Evolutionary conservation across 2,888 invertebrate species (phyloP).

Genomic region (Pyrrhia umbra): DNA sequence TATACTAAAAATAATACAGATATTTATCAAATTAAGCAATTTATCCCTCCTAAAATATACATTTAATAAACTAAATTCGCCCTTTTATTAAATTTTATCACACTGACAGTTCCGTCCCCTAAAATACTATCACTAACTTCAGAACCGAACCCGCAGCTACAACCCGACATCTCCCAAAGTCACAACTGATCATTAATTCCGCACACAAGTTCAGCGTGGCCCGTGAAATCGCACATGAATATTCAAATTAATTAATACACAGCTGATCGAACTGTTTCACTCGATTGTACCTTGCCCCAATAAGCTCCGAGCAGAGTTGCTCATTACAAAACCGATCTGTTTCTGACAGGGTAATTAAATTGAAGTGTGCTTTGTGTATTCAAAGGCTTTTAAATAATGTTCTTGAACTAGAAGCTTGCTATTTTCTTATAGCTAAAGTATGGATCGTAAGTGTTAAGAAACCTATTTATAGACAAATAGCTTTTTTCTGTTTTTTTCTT

Average conservation of each 20-base stretch:
- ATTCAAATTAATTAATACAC: constrained; percentile 54
- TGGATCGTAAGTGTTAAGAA: background rate
- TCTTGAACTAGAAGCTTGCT: background rate
- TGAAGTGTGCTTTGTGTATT: constrained; percentile 21
- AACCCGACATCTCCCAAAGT: background rate
- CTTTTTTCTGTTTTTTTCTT: no score
- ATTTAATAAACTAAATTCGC: no score
- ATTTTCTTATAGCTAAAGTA: background rate
- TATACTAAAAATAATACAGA: no score
- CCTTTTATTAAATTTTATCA: no score
- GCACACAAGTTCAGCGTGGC: constrained; percentile 13
- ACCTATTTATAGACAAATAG: no score
- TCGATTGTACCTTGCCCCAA: constrained; percentile 37
- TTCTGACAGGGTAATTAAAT: constrained; percentile 34
- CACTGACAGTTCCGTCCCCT: no score
- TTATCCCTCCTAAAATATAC: no score
- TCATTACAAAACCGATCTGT: constrained; percentile 21
- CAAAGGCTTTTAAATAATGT: background rate
- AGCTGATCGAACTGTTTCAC: constrained; percentile 42
- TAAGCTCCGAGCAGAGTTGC: constrained; percentile 15
- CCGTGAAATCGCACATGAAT: constrained; percentile 37
- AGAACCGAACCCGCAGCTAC: background rate
- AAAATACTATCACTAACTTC: background rate
- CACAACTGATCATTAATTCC: constrained; percentile 14
- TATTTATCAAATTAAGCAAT: no score